Evolutionary conservation across 2,113 vertebrate genomes (phyloP).

Genomic region (Anas platyrhynchos): DNA sequence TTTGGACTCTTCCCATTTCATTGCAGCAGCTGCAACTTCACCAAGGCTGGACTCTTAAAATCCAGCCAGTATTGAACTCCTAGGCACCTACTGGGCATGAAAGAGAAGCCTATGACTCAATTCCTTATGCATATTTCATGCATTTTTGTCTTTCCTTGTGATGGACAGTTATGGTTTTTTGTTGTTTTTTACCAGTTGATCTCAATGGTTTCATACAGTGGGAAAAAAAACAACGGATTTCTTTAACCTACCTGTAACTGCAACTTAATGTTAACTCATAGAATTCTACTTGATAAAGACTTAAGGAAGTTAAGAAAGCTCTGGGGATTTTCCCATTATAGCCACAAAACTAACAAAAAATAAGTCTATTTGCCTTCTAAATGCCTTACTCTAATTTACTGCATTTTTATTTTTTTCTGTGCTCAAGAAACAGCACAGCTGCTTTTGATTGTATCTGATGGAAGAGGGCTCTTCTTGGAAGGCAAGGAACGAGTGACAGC

Average conservation of each 20-base stretch:
- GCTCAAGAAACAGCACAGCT: slow-evolving; percentile 92
- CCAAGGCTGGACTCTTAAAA: background rate
- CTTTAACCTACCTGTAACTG: background rate
- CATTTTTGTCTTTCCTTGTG: background rate
- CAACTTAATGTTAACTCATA: background rate
- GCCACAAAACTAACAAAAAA: background rate
- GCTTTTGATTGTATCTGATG: slow-evolving; percentile 94
- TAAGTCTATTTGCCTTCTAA: background rate
- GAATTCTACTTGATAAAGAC: background rate
- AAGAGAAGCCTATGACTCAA: background rate
- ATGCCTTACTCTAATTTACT: background rate
- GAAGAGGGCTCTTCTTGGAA: slow-evolving; percentile 94
- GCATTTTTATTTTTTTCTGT: background rate
- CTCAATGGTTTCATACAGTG: background rate
- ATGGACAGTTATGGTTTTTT: too few relatives aligned
- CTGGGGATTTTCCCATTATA: background rate
- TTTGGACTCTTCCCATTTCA: background rate
- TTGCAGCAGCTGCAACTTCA: background rate
- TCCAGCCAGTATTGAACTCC: background rate
- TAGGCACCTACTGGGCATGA: background rate
- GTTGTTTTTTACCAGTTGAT: background rate
- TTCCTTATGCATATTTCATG: background rate
- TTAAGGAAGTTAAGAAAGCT: background rate
- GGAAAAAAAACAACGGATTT: background rate
- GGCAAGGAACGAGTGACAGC: slow-evolving; percentile 92